Evolutionary conservation across 2,888 invertebrate genomes (phyloP).

Genomic region (Caenorhabditis plicata): DNA sequence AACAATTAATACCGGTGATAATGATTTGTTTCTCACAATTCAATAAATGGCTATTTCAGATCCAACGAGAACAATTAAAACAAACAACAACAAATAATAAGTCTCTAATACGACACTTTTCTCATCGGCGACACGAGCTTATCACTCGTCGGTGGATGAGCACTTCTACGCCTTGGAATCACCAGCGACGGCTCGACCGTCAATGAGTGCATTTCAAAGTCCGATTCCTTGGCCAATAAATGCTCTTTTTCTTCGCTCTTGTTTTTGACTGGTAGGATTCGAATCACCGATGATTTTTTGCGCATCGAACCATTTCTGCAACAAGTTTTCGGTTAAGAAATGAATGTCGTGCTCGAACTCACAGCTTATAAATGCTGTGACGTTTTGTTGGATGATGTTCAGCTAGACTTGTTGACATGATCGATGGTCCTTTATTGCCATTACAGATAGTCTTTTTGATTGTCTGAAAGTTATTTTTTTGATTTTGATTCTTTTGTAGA

Average conservation of each 20-base stretch:
- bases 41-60: too few relatives aligned
- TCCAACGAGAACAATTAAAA: not conserved
- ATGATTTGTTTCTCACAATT: too few relatives aligned
- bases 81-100: not conserved
- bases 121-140: constrained; percentile 28
- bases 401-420: constrained; percentile 34
- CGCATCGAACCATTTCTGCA: constrained; percentile 28
- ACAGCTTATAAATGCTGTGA: not conserved
- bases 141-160: constrained; percentile 24
- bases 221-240: constrained; percentile 22
- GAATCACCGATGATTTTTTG: constrained; percentile 30
- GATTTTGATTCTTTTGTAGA: too few relatives aligned
- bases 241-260: constrained; percentile 25
- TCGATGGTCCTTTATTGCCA: constrained; percentile 25
- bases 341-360: not conserved
- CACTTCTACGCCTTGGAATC: constrained; percentile 31
- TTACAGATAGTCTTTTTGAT: constrained; percentile 33
- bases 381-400: not conserved
- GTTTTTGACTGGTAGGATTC: constrained; percentile 28
- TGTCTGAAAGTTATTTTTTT: constrained; percentile 24
- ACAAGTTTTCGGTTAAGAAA: constrained; percentile 1
- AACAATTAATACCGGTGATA: too few relatives aligned
- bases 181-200: constrained; percentile 12
- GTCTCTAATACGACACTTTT: constrained; percentile 19
- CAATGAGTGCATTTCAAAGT: constrained; percentile 21